Percentiles rank a stretch among this genome's conserved stretches.
These are phyloP conservation scores for Crenuchus spilurus DNA, from an alignment of 2,797 vertebrate genomes.

Conservation along the genomic window DNA sequence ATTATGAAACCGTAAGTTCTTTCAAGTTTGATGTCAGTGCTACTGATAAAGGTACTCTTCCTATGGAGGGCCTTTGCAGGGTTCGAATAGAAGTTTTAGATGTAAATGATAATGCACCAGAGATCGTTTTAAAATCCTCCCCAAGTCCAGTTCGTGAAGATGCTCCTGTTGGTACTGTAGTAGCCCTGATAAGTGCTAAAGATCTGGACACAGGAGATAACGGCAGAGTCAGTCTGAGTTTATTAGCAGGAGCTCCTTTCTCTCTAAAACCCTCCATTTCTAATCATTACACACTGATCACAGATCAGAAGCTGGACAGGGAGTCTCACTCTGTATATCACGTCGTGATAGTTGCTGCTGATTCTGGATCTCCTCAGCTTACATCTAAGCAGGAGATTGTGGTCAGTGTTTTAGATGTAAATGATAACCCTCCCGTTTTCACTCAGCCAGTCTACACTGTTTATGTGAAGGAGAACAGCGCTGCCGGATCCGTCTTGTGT, in stretches of 20 bases:
- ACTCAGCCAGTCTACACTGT: constrained; percentile 22
- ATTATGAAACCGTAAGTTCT: constrained; percentile 75
- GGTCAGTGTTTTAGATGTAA: constrained; percentile 41
- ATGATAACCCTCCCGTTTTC: constrained; percentile 45
- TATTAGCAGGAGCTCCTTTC: constrained; percentile 72
- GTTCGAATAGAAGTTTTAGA: constrained; percentile 79
- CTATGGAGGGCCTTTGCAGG: constrained; percentile 79
- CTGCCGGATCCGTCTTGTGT: constrained; percentile 37
- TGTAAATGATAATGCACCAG: constrained; percentile 80
- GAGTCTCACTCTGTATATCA: constrained; percentile 27
- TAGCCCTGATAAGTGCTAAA: constrained; percentile 78
- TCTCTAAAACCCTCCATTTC: constrained; percentile 38
- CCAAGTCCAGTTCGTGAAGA: constrained; percentile 78
- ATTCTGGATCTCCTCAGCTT: constrained; percentile 40
- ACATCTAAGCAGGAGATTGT: constrained; percentile 22
- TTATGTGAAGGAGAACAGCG: constrained; percentile 39
- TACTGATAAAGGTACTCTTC: constrained; percentile 74
- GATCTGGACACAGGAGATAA: constrained; percentile 80
- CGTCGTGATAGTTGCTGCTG: constrained; percentile 34
- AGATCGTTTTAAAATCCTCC: constrained; percentile 77
- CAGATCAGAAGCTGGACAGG: constrained; percentile 28
- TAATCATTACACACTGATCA: constrained; percentile 37
- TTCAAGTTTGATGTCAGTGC: constrained; percentile 78
- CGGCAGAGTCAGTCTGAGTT: constrained; percentile 72
- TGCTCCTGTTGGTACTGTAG: constrained; percentile 72